Percentiles rank a stretch among this genome's conserved stretches.
phyloP scores from a whole-genome alignment of 2,888 invertebrate species.

The Phoenoteleia sp. region DNA sequence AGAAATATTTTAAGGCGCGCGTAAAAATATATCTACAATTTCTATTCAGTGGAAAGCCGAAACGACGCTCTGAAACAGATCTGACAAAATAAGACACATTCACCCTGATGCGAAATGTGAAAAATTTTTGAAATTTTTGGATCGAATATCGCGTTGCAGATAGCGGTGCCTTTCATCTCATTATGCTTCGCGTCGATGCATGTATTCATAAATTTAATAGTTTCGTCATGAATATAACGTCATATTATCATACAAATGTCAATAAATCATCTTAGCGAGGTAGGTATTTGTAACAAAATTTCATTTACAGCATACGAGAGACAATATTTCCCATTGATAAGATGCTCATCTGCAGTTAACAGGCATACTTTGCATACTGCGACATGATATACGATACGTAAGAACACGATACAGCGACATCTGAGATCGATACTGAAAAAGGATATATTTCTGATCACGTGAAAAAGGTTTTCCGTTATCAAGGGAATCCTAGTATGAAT shows the following conservation, averaged over 20 bases:
- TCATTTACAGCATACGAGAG: slow-evolving; percentile 45
- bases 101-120: background rate
- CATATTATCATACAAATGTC: slow-evolving; percentile 50
- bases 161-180: background rate
- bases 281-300: slow-evolving; percentile 58
- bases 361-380: slow-evolving; percentile 60
- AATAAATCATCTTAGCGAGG: slow-evolving; percentile 55
- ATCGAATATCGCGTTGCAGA: slow-evolving; percentile 25
- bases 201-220: slow-evolving; percentile 58
- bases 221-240: slow-evolving; percentile 61
- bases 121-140: slow-evolving; percentile 45
- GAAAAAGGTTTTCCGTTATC: slow-evolving; percentile 62
- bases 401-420: slow-evolving; percentile 51
- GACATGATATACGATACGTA: slow-evolving; percentile 60
- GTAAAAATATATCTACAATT: background rate
- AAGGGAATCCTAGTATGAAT: slow-evolving; percentile 63
- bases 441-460: slow-evolving; percentile 55
- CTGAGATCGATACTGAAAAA: slow-evolving; percentile 61
- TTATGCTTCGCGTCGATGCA: slow-evolving; percentile 22
- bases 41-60: slow-evolving; percentile 11
- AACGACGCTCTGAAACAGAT: slow-evolving; percentile 2
- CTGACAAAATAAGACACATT: slow-evolving; percentile 4
- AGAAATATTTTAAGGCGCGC: no score
- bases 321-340: slow-evolving; percentile 64
- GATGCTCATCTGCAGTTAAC: slow-evolving; percentile 57